Base-by-base conservation (phyloP, 2,888 invertebrate species). In the Eupelmus urozonus region DNA sequence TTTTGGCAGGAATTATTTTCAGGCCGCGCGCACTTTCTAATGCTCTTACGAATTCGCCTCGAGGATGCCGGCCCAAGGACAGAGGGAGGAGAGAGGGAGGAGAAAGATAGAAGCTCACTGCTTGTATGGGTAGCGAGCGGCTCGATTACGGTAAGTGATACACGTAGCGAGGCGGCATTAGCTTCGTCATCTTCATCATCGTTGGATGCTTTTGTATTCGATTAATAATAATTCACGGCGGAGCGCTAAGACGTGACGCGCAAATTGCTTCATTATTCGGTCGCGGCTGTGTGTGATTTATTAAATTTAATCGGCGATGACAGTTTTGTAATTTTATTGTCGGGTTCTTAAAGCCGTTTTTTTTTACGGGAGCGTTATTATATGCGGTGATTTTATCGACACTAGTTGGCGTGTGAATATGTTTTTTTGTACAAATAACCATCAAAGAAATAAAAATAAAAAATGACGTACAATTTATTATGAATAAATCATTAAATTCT, bases 51-150 rank as follows among this genome's bases (percentile, higher is more conserved):
- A 55, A 73, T 69, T 66, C 45, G 18, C 40, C n/a, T 53, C 73
- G 73, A 79, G 77, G 78, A 79, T 78, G 70, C 57, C 62, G 18
- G 16, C n/a, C 75, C 81, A 76, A 81, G 77, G 78, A 81, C 79
- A 75, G 11, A 13, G 20, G 34, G 3, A 34, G 9, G 9, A 34
- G 20, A 57, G 51, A 69, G 18, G 34, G 40, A 20, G n/a, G 18
- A 9, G 13, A n/a, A n/a, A n/a, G n/a, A n/a, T n/a, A n/a, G n/a
- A n/a, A n/a, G n/a, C n/a, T n/a, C n/a, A n/a, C n/a, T n/a, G n/a
- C n/a, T n/a, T n/a, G n/a, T n/a, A n/a, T n/a, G n/a, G n/a, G n/a
- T n/a, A n/a, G n/a, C n/a, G n/a, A n/a, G n/a, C n/a, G n/a, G 57
- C 66, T 72, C 25, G 67, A 66, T 67, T 65, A 65, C 66, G 40